phyloP scores from a whole-genome alignment of 2,113 vertebrate species.

The Sturnus vulgaris region DNA sequence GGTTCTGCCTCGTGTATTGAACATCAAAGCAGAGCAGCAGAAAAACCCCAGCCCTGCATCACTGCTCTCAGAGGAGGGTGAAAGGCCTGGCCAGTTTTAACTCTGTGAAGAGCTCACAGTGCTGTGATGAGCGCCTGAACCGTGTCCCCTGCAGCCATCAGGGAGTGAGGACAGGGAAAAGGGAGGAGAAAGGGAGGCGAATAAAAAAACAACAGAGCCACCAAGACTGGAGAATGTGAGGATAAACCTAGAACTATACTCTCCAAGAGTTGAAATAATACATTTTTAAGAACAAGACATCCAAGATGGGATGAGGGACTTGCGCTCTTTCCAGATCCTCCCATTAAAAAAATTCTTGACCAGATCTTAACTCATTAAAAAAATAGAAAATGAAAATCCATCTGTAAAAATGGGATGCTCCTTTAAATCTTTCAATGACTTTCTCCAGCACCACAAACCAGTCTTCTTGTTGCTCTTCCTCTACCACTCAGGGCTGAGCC shows the following conservation, averaged over 20 bases:
- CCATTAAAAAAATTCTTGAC: no score
- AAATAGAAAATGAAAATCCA: no score
- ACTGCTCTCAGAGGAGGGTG: neutral
- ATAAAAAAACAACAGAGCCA: neutral
- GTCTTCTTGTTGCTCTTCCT: neutral
- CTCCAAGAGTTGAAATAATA: neutral
- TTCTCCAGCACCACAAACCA: neutral
- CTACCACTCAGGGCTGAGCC: neutral
- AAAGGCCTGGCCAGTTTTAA: accelerated
- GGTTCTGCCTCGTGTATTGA: slow-evolving; percentile 8
- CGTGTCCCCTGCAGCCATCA: accelerated
- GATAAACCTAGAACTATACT: neutral
- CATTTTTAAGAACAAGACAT: neutral
- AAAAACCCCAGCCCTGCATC: neutral
- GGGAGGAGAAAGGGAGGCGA: accelerated
- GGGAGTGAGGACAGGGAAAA: neutral
- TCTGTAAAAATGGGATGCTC: neutral
- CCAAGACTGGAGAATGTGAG: neutral
- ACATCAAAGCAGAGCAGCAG: neutral
- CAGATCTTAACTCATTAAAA: neutral
- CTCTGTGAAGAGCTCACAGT: accelerated
- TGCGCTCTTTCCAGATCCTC: neutral
- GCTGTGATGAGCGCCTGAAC: neutral
- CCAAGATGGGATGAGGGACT: neutral
- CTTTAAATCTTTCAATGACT: neutral